A percentile compares a stretch with the other conserved stretches of the same genome.
These are phyloP conservation scores for Drosophila sechellia DNA, from an alignment of 1,140 invertebrate species.

Conservation along the genomic window DNA sequence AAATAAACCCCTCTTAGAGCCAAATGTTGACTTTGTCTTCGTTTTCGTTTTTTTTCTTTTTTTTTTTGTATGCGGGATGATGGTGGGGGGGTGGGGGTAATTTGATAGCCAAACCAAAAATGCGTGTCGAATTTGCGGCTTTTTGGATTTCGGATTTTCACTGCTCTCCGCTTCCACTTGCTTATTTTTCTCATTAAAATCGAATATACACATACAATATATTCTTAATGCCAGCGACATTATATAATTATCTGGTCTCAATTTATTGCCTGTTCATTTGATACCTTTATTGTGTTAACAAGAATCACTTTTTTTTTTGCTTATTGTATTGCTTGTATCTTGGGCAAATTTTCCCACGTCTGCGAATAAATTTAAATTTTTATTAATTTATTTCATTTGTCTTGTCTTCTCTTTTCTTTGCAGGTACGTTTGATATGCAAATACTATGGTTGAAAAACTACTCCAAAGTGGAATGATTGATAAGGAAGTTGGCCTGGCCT, in stretches of 20 bases:
- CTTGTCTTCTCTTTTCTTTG: conserved; percentile 30
- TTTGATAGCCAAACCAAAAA: conserved; percentile 66
- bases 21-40: conserved; percentile 67
- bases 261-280: conserved; percentile 51
- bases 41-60: conserved; percentile 27
- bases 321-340: background rate
- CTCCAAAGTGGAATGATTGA: conserved; percentile 60
- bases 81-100: conserved; percentile 46
- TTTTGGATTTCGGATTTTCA: conserved; percentile 47
- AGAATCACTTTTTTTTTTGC: conserved; percentile 17
- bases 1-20: conserved; percentile 14
- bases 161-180: too few relatives aligned
- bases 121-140: conserved; percentile 68
- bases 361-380: conserved; percentile 46
- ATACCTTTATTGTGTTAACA: conserved; percentile 48
- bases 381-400: conserved; percentile 56
- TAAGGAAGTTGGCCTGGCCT: conserved; percentile 60
- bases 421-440: conserved; percentile 65
- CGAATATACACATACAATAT: conserved; percentile 29
- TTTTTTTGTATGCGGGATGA: conserved; percentile 40
- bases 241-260: conserved; percentile 51
- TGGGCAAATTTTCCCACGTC: conserved; percentile 52
- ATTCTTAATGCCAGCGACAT: conserved; percentile 28
- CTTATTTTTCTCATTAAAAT: conserved; percentile 47
- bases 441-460: conserved; percentile 38